Percentiles rank a stretch among this genome's conserved stretches.
These are phyloP conservation scores for Naso thynnoides DNA, from an alignment of 2,797 vertebrate species.

Conservation along the genomic window DNA sequence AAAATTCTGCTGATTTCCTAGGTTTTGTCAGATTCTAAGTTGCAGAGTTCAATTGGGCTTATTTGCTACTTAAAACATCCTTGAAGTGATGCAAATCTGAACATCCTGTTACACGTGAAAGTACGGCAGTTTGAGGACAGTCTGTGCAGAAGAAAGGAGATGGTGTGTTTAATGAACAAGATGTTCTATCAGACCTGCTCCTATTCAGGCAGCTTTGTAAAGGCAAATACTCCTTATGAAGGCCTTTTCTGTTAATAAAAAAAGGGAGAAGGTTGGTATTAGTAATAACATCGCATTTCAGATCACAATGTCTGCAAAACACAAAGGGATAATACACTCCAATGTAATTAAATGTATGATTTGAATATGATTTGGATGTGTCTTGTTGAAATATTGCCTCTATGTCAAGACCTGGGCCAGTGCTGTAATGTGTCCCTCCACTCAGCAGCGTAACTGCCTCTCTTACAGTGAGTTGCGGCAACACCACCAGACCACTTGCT, in stretches of 20 bases:
- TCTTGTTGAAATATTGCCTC: constrained; percentile 17
- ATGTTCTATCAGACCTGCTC: constrained; percentile 35
- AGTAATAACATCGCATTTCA: neutral
- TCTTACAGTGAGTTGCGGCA: constrained; percentile 73
- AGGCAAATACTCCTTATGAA: constrained; percentile 19
- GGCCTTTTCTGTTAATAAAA: constrained; percentile 1
- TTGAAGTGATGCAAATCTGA: constrained; percentile 6
- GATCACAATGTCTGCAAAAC: constrained; percentile 12
- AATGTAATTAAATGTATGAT: constrained; percentile 28
- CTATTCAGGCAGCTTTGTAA: constrained; percentile 35
- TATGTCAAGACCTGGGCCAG: constrained; percentile 18
- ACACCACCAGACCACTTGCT: constrained; percentile 55
- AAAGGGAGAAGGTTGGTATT: neutral
- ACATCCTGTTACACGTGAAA: constrained; percentile 1
- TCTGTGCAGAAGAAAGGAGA: constrained; percentile 24
- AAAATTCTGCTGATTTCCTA: neutral
- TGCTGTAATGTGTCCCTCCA: constrained; percentile 50
- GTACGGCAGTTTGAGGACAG: constrained; percentile 6
- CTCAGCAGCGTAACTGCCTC: constrained; percentile 57
- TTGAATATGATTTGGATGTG: constrained; percentile 31
- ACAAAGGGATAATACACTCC: neutral
- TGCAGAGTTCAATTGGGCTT: constrained; percentile 15
- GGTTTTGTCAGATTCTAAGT: neutral
- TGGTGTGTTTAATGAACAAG: constrained; percentile 22
- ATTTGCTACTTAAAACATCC: constrained; percentile 26